Base-by-base conservation (phyloP, 2,113 vertebrate species). In the Himantopus leucocephalus region DNA sequence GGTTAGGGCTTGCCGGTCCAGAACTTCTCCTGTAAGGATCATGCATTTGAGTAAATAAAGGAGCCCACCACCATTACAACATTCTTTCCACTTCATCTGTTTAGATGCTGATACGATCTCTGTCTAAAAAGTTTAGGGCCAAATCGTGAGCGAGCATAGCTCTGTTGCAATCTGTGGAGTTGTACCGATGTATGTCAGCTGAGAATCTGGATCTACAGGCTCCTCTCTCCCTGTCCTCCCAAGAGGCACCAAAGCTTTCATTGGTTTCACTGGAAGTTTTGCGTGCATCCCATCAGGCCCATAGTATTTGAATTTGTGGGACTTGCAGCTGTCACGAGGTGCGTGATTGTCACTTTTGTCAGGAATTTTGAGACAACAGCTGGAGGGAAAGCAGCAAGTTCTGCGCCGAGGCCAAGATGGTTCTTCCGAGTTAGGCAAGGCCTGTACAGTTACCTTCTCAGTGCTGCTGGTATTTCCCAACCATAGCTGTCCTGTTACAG, bases 21-120 rank as follows among this genome's bases (percentile, higher is more conserved):
- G 64, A 87, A 62, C 27, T 85, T 52, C 8, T 88, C 53, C 58
- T 67, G 5, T 47, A 70, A 37, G n/a, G 26, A 23, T 80, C 50
- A 64, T 50, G 21, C 5, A 12, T 70, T 67, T 67, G 48, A 67
- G n/a, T 88, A 76, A 91, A 81, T 70, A 88, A 74, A 63, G 75
- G 77, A 81, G 74, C 83, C 79, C 84, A 81, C 79, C 66, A 67
- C 87, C 41, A 59, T 64, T 63, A 68, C 70, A 88, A 63, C 84
- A 88, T 85, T 74, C 37, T 78, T 93, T 88, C 83, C 70, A 74
- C 70, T 93, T 85, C 16, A 34, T 85, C 64, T 91, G 87, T 94
- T 93, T 91, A 91, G 70, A 85, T 50, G 37, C 48, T 85, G 87
- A 85, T 94, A 77, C 1, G 1, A 93, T 91, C 92, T 94, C 85